Percentiles rank a stretch among this genome's conserved stretches.
phyloP scores from a whole-genome alignment of 2,113 vertebrate species.

The Tursiops truncatus region DNA sequence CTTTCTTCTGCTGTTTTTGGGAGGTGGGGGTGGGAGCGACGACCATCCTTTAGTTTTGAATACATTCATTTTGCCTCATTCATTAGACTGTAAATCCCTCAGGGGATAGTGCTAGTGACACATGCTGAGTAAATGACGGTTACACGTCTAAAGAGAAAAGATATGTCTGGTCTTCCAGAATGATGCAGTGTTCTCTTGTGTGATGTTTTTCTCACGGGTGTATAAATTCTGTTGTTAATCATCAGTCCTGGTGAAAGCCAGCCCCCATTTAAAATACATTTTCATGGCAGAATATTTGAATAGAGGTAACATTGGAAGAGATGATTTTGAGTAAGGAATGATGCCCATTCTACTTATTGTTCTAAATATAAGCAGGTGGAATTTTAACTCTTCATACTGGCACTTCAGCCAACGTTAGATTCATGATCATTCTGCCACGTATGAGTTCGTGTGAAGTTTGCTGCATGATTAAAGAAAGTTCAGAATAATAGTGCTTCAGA shows the following conservation, averaged over 20 bases:
- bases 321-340: not conserved
- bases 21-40: accelerated
- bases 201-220: not conserved
- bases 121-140: not conserved
- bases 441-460: not conserved
- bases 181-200: not conserved
- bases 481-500: not conserved
- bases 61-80: not conserved
- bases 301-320: not conserved
- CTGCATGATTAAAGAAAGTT: not conserved
- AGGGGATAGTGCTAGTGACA: not conserved
- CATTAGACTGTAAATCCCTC: not conserved
- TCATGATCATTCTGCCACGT: not conserved
- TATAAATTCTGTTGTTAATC: not conserved
- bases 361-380: not conserved
- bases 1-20: not conserved
- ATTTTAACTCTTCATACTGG: not conserved
- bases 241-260: not conserved
- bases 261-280: not conserved
- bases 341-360: not conserved
- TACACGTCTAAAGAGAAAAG: not conserved
- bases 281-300: not conserved
- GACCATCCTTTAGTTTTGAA: not conserved
- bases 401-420: not conserved
- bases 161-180: not conserved